Base-by-base conservation (phyloP, 1,140 invertebrate species). In the Eubasilissa regina region DNA sequence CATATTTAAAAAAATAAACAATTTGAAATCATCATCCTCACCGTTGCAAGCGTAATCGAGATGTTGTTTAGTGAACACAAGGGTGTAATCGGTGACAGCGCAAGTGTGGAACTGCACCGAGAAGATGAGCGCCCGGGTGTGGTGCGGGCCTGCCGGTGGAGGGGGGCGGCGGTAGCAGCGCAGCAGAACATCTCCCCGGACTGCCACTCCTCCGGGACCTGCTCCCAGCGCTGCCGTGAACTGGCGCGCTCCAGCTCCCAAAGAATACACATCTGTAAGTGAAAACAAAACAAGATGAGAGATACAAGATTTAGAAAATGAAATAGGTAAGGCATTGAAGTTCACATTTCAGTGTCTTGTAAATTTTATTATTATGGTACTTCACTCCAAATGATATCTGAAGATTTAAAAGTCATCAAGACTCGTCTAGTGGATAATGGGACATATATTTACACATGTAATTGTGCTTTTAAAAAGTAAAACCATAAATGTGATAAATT, bases 71-170 rank as follows among this genome's bases (percentile, higher is more conserved):
- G 94, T 93, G 89, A 97, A 97, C 83, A 93, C 93, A 15, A 97
- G 91, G 56, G 93, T 94, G 87, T 95, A 92, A 86, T 95, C 93
- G 56, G 94, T 92, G 64, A 97, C 94, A 21, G 96, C 95, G 87
- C 96, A 97, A 0, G 97, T 98, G 89, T 98, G 97, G 89, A 97
- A 97, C 92, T 98, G 94, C 84, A 93, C 94, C 64, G 93, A 91
- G 89, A 96, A 96, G 72, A 96, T 84, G 58, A 89, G 84, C 11
- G 62, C 44, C n/a, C 76, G 86, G 85, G 83, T 51, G n/a, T 75
- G 35, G 17, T 58, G 21, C 10, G 75, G 75, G 1, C 74, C 87
- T 85, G 82, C 87, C 86, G 81, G 87, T 4, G 79, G 78, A 13
- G 76, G 74, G 0, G 87, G 88, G 82, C 94, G 92, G 84, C 96